Evolutionary conservation across 1,140 invertebrate genomes (phyloP).

Genomic region (Papilio dardanus): DNA sequence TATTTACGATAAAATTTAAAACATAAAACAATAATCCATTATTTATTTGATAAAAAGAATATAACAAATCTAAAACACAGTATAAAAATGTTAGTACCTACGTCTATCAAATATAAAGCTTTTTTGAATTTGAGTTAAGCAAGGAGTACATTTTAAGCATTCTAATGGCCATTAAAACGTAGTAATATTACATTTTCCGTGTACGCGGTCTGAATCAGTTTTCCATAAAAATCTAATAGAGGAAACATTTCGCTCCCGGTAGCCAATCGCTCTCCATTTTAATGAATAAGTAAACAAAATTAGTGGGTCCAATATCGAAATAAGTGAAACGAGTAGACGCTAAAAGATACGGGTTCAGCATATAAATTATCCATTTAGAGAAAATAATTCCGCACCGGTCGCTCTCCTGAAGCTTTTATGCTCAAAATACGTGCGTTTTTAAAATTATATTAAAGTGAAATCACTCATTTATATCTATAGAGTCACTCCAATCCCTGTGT

Average conservation of each 20-base stretch:
- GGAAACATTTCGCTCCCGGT: slow-evolving; percentile 53
- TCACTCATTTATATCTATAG: slow-evolving; percentile 25
- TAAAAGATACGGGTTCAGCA: slow-evolving; percentile 63
- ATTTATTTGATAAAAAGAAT: no score
- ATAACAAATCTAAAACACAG: no score
- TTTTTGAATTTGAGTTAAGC: not conserved
- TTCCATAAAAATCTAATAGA: slow-evolving; percentile 64
- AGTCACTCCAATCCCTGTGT: not conserved
- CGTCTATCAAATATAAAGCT: not conserved
- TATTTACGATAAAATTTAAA: no score
- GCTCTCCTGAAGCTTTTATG: slow-evolving; percentile 53
- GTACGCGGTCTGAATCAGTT: slow-evolving; percentile 49
- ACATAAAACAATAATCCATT: no score
- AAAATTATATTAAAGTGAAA: slow-evolving; percentile 42
- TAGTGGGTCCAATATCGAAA: slow-evolving; percentile 75
- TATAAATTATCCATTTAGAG: slow-evolving; percentile 74
- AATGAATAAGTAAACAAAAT: slow-evolving; percentile 81
- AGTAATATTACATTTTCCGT: slow-evolving; percentile 28
- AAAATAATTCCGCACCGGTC: slow-evolving; percentile 61
- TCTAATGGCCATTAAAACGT: slow-evolving; percentile 24
- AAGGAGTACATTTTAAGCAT: not conserved
- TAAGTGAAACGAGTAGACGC: slow-evolving; percentile 68
- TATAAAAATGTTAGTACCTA: not conserved
- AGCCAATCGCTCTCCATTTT: slow-evolving; percentile 68
- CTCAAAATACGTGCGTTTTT: slow-evolving; percentile 49